A percentile compares a stretch with the other conserved stretches of the same genome.
Evolutionary conservation across 92 coral and sea anemone genomes (phyloP).

Genomic region (Palythoa heliodiscus): DNA sequence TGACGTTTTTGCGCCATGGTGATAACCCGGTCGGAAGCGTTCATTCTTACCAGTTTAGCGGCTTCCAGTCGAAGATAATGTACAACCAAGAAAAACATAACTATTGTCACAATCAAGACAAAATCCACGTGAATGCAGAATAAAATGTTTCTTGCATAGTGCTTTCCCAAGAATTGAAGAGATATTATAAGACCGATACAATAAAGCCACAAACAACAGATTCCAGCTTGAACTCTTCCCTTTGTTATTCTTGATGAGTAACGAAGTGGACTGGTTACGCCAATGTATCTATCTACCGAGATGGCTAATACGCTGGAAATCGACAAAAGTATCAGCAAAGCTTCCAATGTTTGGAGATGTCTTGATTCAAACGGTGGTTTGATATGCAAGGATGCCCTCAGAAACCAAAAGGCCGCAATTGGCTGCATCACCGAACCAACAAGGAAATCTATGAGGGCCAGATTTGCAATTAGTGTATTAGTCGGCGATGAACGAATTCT

Average conservation of each 20-base stretch:
- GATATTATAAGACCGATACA: slow-evolving; percentile 10
- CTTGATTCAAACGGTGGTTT: slow-evolving; percentile 27
- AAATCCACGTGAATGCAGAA: slow-evolving; percentile 29
- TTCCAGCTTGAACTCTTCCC: slow-evolving; percentile 2
- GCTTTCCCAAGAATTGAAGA: slow-evolving; percentile 24
- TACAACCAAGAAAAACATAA: slow-evolving; percentile 1
- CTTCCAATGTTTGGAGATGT: slow-evolving; percentile 37
- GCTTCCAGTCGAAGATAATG: slow-evolving; percentile 24
- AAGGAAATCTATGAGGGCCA: slow-evolving; percentile 32
- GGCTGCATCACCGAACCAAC: slow-evolving; percentile 24
- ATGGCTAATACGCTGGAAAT: slow-evolving; percentile 33
- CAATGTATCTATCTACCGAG: slow-evolving; percentile 33
- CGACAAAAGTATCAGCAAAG: slow-evolving; percentile 19
- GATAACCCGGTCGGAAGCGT: background rate
- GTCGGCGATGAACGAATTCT: slow-evolving; percentile 32
- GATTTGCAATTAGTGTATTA: slow-evolving; percentile 9
- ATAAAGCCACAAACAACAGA: slow-evolving; percentile 16
- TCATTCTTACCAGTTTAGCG: background rate
- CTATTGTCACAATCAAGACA: slow-evolving; percentile 1
- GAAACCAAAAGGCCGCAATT: slow-evolving; percentile 37
- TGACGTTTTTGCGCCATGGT: slow-evolving; percentile 6
- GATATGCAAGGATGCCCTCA: background rate
- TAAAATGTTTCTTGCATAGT: slow-evolving; percentile 16
- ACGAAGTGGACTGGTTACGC: slow-evolving; percentile 16
- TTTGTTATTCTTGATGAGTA: slow-evolving; percentile 18